Evolutionary conservation across 2,113 vertebrate genomes (phyloP), one percentile per base, ranked within the genome.

Genomic region (Laticauda colubrina): DNA sequence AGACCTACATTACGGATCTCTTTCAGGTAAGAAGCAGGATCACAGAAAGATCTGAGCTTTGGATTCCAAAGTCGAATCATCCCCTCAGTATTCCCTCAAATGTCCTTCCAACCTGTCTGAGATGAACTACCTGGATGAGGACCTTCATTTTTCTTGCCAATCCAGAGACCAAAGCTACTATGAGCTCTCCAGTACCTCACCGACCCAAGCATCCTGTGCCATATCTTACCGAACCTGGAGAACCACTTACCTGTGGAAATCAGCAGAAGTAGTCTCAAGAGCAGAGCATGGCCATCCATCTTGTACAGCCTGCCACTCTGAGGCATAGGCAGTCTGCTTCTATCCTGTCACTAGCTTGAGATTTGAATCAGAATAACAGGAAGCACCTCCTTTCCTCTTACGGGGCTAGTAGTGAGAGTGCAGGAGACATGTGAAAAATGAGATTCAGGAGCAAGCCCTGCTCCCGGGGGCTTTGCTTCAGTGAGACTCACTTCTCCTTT

Each of bases 351-450:
- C 29, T 69, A 95, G 95, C 92, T 93, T 94, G 96, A 95, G 86
- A 96, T 96, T 96, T 96, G 95, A 96, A 95, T 96, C 93, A 94
- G 94, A 97, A 97, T 96, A 97, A 97, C 97, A 97, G 97, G 97
- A 97, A 97, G 96, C 97, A 93, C 96, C 97, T 97, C 97, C 97
- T 97, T 97, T 97, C 97, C 97, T 97, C 96, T 96, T 95, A 95
- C 97, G 95, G 96, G 93, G 95, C 96, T 96, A 96, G 95, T 96
- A 75, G 96, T 93, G 96, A 95, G 96, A 86, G 92, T 96, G 96
- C 95, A 87, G 96, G 94, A 96, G 96, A 97, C 97, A 94, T 95
- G 96, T 96, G 96, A 97, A 97, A 97, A 97, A 96, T 95, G 96
- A 97, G 97, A 96, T 96, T 89, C 88, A 86, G 92, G 92, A 95